Conservation (phyloP, 2,888 invertebrate species). For the Congeria kusceri region DNA sequence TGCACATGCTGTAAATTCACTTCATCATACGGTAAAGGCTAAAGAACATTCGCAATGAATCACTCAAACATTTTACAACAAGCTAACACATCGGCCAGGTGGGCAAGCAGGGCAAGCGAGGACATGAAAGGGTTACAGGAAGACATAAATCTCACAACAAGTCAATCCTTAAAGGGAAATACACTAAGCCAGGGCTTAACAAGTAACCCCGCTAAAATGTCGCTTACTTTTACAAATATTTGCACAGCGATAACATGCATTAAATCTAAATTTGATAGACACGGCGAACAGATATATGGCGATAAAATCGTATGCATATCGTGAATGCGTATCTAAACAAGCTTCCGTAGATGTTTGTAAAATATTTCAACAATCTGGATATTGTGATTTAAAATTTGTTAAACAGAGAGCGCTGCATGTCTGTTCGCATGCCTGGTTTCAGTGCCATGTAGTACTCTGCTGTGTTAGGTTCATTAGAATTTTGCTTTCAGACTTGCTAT, state of each 20-base stretch:
- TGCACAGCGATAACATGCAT: conserved; percentile 37
- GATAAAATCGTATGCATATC: conserved; percentile 25
- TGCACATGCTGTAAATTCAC: no score
- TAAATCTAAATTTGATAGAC: conserved; percentile 37
- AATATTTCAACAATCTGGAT: conserved; percentile 12
- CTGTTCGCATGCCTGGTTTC: background rate
- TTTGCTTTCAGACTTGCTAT: no score
- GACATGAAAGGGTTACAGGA: conserved; percentile 3
- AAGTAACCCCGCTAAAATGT: conserved; percentile 27
- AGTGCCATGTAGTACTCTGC: background rate
- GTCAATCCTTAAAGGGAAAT: conserved; percentile 12
- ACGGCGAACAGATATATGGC: background rate
- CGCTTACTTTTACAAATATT: conserved; percentile 41
- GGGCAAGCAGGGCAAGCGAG: background rate
- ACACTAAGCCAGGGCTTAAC: conserved; percentile 11
- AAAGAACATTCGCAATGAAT: no score
- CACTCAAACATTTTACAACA: no score
- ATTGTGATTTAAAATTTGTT: background rate
- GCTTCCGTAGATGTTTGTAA: background rate
- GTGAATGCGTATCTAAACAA: conserved; percentile 6
- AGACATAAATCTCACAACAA: conserved; percentile 11
- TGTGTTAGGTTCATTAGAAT: background rate
- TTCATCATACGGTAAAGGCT: no score
- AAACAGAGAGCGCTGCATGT: no score
- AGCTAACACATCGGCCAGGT: background rate